Evolutionary conservation across 2,113 vertebrate genomes (phyloP), one percentile per base, ranked within the genome.

Genomic region (Pogona vitticeps): DNA sequence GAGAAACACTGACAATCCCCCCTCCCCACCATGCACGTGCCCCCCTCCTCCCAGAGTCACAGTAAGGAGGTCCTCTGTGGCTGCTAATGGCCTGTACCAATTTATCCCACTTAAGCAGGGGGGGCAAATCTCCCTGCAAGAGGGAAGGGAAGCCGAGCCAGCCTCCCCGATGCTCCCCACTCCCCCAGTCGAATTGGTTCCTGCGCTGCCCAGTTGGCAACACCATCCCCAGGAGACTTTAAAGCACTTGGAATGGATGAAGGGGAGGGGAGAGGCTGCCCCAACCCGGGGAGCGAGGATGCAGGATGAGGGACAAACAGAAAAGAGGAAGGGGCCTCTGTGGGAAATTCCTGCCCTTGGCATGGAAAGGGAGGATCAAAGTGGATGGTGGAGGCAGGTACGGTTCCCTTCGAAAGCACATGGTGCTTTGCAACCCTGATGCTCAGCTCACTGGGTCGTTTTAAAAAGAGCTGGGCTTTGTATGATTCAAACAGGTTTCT

Each of bases 81-180:
- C 97, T 92, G 96, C 96, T 94, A 91, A 97, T 95, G 97, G 98
- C 97, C 97, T 95, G 96, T 97, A 97, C 98, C 98, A 97, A 97
- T 96, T 93, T 93, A 92, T 94, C 95, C 94, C 83, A 95, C 96
- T 91, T 95, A 89, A 97, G 96, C 97, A 95, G 97, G 75, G 83
- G 38, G 95, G 97, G 96, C 95, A 91, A 75, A 84, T 83, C 88
- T 87, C 81, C 81, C 86, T 82, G 76, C 78, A 0, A 76, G 1
- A 14, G 56, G 82, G 38, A 82, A 88, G 77, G 63, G 6, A 85
- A 90, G 88, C 78, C 86, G 1, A 68, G 86, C 14, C 84, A 58
- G 38, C 86, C 79, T 86, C 70, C 0, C 88, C 28, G 91, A 83
- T 52, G 88, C 90, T 88, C 83, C 93, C 92, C 31, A 0, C 28